Evolutionary conservation across 1,140 invertebrate genomes (phyloP).

Genomic region (Paralvinella palmiformis): DNA sequence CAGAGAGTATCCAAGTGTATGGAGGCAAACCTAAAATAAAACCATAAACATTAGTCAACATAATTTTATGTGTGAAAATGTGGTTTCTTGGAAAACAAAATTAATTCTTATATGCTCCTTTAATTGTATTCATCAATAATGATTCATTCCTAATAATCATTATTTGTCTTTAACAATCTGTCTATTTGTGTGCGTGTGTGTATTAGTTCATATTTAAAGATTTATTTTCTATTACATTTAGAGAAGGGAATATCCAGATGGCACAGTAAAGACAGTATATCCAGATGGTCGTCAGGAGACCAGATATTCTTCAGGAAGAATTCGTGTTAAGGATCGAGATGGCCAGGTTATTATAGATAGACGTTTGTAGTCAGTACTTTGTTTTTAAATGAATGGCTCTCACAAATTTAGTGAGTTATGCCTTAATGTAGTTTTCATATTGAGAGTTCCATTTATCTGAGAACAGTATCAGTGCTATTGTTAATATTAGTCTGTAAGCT

Average conservation of each 20-base stretch:
- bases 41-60: too few relatives aligned
- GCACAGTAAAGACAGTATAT: slow-evolving; percentile 82
- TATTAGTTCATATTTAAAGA: too few relatives aligned
- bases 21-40: too few relatives aligned
- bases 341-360: slow-evolving; percentile 62
- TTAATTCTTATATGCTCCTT: too few relatives aligned
- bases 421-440: not conserved
- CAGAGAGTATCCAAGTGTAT: too few relatives aligned
- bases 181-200: too few relatives aligned
- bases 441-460: not conserved
- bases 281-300: slow-evolving; percentile 83
- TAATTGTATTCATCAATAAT: too few relatives aligned
- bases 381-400: not conserved
- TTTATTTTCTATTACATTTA: too few relatives aligned
- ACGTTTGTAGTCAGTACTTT: not conserved
- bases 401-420: not conserved
- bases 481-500: not conserved
- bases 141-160: too few relatives aligned
- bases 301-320: slow-evolving; percentile 75
- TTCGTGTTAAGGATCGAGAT: slow-evolving; percentile 77
- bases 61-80: too few relatives aligned
- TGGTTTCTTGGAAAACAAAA: too few relatives aligned
- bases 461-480: not conserved
- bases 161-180: too few relatives aligned
- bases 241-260: slow-evolving; percentile 86